A percentile compares a stretch with the other conserved stretches of the same genome.
These are phyloP conservation scores for Pterocles burchelli DNA, from an alignment of 2,113 vertebrate species.

Conservation along the genomic window DNA sequence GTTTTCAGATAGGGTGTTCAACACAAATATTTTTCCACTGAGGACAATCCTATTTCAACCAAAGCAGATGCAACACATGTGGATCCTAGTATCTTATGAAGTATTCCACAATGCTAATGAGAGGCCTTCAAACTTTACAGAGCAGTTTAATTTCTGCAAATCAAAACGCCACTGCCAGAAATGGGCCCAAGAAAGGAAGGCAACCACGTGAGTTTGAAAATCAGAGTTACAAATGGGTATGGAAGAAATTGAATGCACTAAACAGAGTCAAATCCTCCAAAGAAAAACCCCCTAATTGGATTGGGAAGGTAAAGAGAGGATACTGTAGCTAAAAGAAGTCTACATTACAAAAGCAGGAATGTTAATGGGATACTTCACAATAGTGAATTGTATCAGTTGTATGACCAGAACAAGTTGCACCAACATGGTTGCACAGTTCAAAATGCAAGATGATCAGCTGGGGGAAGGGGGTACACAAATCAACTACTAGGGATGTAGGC, in stretches of 20 bases:
- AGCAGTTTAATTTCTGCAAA: not conserved
- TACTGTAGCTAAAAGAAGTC: not conserved
- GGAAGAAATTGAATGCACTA: not conserved
- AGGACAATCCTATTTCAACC: not conserved
- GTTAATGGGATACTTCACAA: not conserved
- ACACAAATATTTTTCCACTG: not conserved
- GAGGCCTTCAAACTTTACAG: not conserved
- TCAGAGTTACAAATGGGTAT: not conserved
- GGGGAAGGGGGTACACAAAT: not conserved
- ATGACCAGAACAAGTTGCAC: not conserved
- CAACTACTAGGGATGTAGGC: not conserved
- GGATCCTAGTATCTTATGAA: not conserved
- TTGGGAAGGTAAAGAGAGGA: constrained; percentile 17
- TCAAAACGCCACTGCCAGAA: not conserved
- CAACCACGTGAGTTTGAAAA: not conserved
- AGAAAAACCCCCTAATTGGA: not conserved
- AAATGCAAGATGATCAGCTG: not conserved
- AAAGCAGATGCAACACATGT: not conserved
- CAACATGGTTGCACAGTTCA: not conserved
- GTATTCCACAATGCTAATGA: not conserved
- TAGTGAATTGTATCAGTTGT: not conserved
- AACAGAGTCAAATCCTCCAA: not conserved
- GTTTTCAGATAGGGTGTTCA: not conserved
- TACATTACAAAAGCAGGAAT: constrained; percentile 7
- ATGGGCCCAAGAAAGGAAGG: not conserved